Evolutionary conservation across 2,113 vertebrate species (phyloP).

Genomic region (Psophia crepitans): DNA sequence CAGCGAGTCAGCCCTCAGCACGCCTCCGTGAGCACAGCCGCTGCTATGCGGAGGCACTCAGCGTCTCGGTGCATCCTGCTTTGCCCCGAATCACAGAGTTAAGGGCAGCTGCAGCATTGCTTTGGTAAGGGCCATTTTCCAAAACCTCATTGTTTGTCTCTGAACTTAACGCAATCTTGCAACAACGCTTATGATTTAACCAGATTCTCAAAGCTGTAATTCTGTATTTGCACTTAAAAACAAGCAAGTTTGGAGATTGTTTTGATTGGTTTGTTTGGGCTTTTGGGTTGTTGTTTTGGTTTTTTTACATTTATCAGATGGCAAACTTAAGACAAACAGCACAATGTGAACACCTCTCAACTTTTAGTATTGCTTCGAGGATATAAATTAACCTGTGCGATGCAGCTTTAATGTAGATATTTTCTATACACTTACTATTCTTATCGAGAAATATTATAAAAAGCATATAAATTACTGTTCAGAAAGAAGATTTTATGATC

Average conservation of each 20-base stretch:
- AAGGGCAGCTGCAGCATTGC: background rate
- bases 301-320: background rate
- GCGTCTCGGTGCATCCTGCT: background rate
- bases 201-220: background rate
- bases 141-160: background rate
- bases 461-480: background rate
- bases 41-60: background rate
- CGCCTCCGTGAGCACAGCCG: accelerated
- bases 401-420: background rate
- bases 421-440: background rate
- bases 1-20: background rate
- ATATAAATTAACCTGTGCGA: background rate
- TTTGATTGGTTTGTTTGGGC: background rate
- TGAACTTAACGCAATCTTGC: background rate
- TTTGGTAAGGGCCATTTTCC: background rate
- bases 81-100: background rate
- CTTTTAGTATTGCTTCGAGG: background rate
- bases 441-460: background rate
- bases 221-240: background rate
- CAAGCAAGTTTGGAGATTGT: background rate
- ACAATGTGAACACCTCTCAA: background rate
- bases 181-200: background rate
- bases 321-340: background rate
- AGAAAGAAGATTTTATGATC: background rate
- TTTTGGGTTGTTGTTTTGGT: background rate